A percentile compares a stretch with the other conserved stretches of the same genome.
Conservation (phyloP, 2,797 vertebrate genomes). For the Rhynchotus rufescens region DNA sequence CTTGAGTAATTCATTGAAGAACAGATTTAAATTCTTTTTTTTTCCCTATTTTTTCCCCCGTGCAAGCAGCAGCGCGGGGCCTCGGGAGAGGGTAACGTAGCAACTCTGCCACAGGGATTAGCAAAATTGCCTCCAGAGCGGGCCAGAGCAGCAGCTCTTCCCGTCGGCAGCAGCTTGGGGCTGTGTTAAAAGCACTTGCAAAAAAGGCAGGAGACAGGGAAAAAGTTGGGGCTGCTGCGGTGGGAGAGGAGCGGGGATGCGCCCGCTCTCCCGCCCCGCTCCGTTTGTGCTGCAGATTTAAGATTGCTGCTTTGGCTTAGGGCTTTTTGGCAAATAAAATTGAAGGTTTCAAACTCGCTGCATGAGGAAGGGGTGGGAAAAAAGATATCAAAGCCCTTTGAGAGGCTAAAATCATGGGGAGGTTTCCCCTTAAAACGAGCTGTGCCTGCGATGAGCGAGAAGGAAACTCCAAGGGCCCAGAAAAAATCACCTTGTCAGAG, state of each 20-base stretch:
- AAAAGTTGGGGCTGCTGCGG: constrained; percentile 26
- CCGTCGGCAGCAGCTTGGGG: constrained; percentile 69
- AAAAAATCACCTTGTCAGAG: constrained; percentile 66
- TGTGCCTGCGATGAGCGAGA: background rate
- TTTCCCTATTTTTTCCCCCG: background rate
- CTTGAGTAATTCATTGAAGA: background rate
- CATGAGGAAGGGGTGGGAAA: rapidly evolving
- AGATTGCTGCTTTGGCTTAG: constrained; percentile 2
- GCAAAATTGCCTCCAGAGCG: constrained; percentile 71
- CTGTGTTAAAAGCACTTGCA: constrained; percentile 71
- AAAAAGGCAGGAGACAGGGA: constrained; percentile 38
- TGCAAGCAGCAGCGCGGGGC: constrained; percentile 44
- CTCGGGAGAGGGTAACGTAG: constrained; percentile 67
- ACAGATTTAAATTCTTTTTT: too few species aligned
- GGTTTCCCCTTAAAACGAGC: background rate
- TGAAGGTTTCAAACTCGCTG: background rate
- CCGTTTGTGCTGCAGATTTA: background rate
- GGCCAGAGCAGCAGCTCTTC: constrained; percentile 66
- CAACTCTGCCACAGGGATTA: constrained; percentile 68
- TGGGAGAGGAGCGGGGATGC: background rate
- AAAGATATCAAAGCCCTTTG: rapidly evolving
- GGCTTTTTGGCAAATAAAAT: background rate
- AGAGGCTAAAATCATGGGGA: background rate
- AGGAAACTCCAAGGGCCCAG: background rate
- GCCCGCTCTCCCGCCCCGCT: too few species aligned